phyloP scores from a whole-genome alignment of 2,888 invertebrate species.

The Didymodactylos carnosus region DNA sequence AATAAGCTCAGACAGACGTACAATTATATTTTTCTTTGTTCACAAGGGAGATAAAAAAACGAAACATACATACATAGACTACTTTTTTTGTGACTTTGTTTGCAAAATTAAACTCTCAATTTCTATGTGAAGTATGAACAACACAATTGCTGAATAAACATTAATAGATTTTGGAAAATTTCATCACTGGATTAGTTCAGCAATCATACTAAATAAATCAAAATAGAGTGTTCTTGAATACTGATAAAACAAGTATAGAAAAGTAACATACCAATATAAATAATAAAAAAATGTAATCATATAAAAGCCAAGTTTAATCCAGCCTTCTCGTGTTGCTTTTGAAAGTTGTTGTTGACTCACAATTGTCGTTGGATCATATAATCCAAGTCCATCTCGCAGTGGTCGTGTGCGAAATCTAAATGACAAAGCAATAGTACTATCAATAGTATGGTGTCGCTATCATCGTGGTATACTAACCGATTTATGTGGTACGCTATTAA shows the following conservation, averaged over 20 bases:
- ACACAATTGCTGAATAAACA: too few species aligned
- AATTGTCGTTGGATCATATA: constrained; percentile 93
- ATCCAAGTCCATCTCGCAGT: constrained; percentile 80
- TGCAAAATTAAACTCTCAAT: too few species aligned
- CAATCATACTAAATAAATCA: too few species aligned
- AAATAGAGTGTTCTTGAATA: too few species aligned
- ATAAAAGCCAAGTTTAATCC: constrained; percentile 94
- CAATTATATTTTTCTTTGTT: too few species aligned
- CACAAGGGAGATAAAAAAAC: too few species aligned
- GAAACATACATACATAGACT: too few species aligned
- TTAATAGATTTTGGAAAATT: background rate
- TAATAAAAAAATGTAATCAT: constrained; percentile 95
- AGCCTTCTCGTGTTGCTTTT: constrained; percentile 80
- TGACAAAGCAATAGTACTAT: constrained; percentile 3
- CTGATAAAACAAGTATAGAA: too few species aligned
- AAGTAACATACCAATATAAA: constrained; percentile 70
- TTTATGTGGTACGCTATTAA: constrained; percentile 80
- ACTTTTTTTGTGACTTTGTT: too few species aligned
- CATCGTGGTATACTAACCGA: constrained; percentile 51
- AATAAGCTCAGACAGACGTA: too few species aligned
- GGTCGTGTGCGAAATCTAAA: constrained; percentile 50
- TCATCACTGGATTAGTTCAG: background rate
- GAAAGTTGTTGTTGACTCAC: constrained; percentile 83
- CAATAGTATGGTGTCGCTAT: background rate
- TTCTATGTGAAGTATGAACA: too few species aligned